A percentile compares a stretch with the other conserved stretches of the same genome.
phyloP scores from a whole-genome alignment of 1,140 invertebrate genomes.

The Hirudo medicinalis region DNA sequence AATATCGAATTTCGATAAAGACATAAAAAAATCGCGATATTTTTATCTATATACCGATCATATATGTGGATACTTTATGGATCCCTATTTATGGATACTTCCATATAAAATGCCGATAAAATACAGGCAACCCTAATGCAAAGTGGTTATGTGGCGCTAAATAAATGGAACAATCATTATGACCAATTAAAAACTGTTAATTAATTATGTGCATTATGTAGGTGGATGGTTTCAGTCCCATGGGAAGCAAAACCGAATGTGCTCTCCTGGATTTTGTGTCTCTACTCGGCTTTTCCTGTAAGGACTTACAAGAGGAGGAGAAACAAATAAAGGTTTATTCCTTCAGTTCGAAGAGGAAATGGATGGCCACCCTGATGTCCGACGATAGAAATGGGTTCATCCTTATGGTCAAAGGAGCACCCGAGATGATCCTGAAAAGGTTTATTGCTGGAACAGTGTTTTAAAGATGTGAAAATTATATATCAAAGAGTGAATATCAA shows the following conservation, averaged over 20 bases:
- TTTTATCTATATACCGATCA: too few relatives aligned
- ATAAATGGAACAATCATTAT: too few relatives aligned
- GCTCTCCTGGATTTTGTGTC: constrained; percentile 64
- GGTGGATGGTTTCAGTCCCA: constrained; percentile 2
- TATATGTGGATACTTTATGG: too few relatives aligned
- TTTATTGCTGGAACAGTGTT: constrained; percentile 36
- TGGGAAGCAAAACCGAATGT: constrained; percentile 97
- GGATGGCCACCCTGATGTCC: constrained; percentile 89
- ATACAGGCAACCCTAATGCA: too few relatives aligned
- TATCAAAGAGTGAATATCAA: too few relatives aligned
- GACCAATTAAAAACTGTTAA: too few relatives aligned
- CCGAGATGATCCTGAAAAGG: constrained; percentile 97
- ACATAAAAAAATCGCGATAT: too few relatives aligned
- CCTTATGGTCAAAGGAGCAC: constrained; percentile 93
- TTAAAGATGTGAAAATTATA: too few relatives aligned
- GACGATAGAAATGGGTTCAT: constrained; percentile 54
- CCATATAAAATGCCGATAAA: too few relatives aligned
- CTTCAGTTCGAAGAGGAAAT: constrained; percentile 95
- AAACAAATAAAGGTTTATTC: constrained; percentile 81
- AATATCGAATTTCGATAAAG: background rate
- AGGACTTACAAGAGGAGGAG: constrained; percentile 84
- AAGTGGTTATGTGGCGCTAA: too few relatives aligned
- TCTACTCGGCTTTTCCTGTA: constrained; percentile 59
- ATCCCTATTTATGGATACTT: too few relatives aligned
- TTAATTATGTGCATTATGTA: background rate